Evolutionary conservation across 2,888 invertebrate genomes (phyloP), one percentile per base, ranked within the genome.

Genomic region (Odontocolon sp.): DNA sequence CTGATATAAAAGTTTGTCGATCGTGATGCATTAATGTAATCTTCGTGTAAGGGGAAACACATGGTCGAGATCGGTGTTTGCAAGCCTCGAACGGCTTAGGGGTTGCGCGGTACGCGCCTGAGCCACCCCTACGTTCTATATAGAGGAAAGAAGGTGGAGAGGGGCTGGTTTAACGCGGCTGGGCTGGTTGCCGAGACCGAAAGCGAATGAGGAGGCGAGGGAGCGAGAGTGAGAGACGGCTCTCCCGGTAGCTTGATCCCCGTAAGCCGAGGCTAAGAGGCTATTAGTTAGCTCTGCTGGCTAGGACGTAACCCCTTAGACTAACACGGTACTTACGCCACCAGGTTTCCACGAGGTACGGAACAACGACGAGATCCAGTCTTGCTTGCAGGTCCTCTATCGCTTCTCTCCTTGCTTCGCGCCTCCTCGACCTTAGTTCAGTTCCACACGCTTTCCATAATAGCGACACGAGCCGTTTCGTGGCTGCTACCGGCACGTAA

Each of bases 251-350:
- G 87, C 84, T 80, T 88, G 88, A 89, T 89, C 89, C 88, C 81
- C 83, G 83, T 89, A 89, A 89, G 89, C 88, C 84, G 82, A 85
- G 86, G 85, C 86, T 89, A 88, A 88, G 89, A 88, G 89, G 88
- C 89, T 89, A 89, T 89, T 89, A 89, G 88, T 88, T 89, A 88
- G 88, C 88, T 87, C 80, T 80, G 83, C 82, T 84, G 84, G 85
- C 84, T 85, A 83, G 84, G 85, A 86, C 88, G 84, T 89, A 88
- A 87, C 87, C 86, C 86, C 85, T 83, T 86, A 87, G 85, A 87
- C 87, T 84, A 88, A 88, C 89, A 87, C 82, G 83, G 83, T 83
- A 85, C 88, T 87, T 86, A 85, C 86, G 84, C 83, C 83, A 84
- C 80, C 81, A 80, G 82, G 80, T 81, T 83, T 80, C 76, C 77